Percentiles rank a stretch among this genome's conserved stretches.
Conservation (phyloP, 2,888 invertebrate genomes). For the Amaurobius ferox region DNA sequence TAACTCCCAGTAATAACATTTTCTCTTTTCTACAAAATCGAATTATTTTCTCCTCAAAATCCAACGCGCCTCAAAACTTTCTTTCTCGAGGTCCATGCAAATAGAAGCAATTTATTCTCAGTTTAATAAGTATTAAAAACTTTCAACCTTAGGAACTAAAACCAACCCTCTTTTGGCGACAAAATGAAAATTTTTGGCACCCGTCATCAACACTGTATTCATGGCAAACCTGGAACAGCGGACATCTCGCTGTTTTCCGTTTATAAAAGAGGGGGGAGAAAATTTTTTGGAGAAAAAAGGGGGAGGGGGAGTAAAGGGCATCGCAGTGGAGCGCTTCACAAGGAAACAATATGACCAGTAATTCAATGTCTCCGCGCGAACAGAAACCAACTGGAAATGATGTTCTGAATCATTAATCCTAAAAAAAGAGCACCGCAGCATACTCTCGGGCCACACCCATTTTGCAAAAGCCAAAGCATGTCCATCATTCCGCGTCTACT, state of each 20-base stretch:
- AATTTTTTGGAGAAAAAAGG: constrained; percentile 49
- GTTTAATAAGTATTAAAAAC: too few species aligned
- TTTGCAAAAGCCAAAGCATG: constrained; percentile 64
- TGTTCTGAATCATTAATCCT: constrained; percentile 72
- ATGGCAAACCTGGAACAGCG: constrained; percentile 53
- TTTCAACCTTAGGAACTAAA: too few species aligned
- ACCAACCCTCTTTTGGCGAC: constrained; percentile 30
- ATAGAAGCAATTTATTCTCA: too few species aligned
- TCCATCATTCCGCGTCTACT: constrained; percentile 68
- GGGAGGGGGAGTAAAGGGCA: constrained; percentile 22
- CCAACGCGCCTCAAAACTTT: too few species aligned
- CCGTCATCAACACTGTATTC: constrained; percentile 8
- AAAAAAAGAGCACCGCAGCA: constrained; percentile 62
- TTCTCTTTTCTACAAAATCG: too few species aligned
- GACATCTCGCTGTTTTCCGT: constrained; percentile 41
- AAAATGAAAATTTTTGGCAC: constrained; percentile 29
- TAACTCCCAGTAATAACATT: too few species aligned
- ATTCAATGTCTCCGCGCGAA: constrained; percentile 66
- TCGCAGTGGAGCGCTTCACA: constrained; percentile 25
- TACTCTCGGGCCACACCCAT: constrained; percentile 60
- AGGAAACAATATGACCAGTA: constrained; percentile 71
- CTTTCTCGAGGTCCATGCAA: too few species aligned
- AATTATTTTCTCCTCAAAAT: too few species aligned
- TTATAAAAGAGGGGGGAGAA: constrained; percentile 47
- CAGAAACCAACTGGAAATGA: constrained; percentile 71